A percentile compares a stretch with the other conserved stretches of the same genome.
These are phyloP conservation scores for Platanista minor DNA, from an alignment of 2,113 vertebrate species.

Conservation along the genomic window DNA sequence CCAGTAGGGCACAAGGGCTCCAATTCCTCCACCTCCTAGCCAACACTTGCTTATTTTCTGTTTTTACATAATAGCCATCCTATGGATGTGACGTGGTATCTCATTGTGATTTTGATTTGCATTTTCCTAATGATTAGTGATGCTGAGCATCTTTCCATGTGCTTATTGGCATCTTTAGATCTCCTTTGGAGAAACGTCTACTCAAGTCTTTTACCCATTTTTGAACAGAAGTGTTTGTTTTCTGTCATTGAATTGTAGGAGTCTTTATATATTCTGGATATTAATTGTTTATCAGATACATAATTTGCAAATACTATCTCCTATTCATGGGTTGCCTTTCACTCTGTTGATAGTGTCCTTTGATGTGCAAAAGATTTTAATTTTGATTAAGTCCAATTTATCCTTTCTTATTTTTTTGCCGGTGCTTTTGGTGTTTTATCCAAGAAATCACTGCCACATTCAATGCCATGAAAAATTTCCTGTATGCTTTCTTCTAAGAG, in stretches of 20 bases:
- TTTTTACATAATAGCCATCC: not conserved
- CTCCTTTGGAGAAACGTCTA: not conserved
- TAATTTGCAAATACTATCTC: conserved; percentile 13
- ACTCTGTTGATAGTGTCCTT: not conserved
- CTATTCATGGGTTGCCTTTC: not conserved
- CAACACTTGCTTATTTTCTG: not conserved
- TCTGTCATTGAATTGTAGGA: not conserved
- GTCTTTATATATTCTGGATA: not conserved
- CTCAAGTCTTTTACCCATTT: not conserved
- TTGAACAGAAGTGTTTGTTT: not conserved
- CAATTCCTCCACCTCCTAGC: not conserved
- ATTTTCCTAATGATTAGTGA: not conserved
- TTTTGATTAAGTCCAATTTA: not conserved
- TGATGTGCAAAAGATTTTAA: not conserved
- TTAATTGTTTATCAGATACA: not conserved
- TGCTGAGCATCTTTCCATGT: not conserved
- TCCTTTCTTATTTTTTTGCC: not conserved
- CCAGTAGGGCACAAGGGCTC: not conserved
- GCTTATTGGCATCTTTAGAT: not conserved
- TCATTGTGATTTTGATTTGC: not conserved
- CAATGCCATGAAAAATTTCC: not conserved
- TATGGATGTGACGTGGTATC: not conserved
- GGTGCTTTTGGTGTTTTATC: not conserved
- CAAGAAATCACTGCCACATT: not conserved
- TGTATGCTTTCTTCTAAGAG: not conserved